phyloP scores from a whole-genome alignment of 2,888 invertebrate genomes.

The Calameuta filiformis region DNA sequence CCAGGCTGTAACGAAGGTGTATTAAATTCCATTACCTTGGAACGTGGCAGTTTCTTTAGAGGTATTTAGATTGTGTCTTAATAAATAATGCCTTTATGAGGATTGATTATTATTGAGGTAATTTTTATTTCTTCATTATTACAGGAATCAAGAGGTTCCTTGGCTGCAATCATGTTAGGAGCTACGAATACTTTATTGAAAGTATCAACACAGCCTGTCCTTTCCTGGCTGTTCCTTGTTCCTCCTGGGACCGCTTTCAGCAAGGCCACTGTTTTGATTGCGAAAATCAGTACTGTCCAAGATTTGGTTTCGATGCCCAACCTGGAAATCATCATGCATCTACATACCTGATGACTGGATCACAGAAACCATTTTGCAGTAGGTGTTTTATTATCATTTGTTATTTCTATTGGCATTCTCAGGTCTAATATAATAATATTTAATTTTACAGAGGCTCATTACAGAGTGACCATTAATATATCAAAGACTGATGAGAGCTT shows the following conservation, averaged over 20 bases:
- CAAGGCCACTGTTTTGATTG: slow-evolving; percentile 80
- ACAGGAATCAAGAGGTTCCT: slow-evolving; percentile 76
- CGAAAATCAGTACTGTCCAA: slow-evolving; percentile 73
- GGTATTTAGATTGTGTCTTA: slow-evolving; percentile 59
- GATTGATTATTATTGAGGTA: no score
- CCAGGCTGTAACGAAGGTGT: slow-evolving; percentile 75
- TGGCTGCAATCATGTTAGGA: slow-evolving; percentile 89
- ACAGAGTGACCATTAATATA: slow-evolving; percentile 79
- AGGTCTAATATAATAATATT: neutral
- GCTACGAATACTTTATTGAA: slow-evolving; percentile 86
- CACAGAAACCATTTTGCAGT: slow-evolving; percentile 81
- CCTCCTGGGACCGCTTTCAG: slow-evolving; percentile 79
- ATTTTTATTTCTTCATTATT: slow-evolving; percentile 26
- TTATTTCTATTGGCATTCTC: neutral
- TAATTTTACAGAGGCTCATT: slow-evolving; percentile 77
- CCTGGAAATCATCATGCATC: slow-evolving; percentile 62
- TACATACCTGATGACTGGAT: slow-evolving; percentile 80
- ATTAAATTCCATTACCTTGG: slow-evolving; percentile 73
- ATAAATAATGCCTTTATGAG: neutral
- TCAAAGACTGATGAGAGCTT: slow-evolving; percentile 79
- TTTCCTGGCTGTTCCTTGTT: slow-evolving; percentile 82
- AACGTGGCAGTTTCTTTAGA: slow-evolving; percentile 73
- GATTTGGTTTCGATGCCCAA: slow-evolving; percentile 75
- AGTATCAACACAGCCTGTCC: slow-evolving; percentile 83
- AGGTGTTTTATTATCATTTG: slow-evolving; percentile 63